phyloP scores from a whole-genome alignment of 2,888 invertebrate genomes.

The Geotrupes spiniger region DNA sequence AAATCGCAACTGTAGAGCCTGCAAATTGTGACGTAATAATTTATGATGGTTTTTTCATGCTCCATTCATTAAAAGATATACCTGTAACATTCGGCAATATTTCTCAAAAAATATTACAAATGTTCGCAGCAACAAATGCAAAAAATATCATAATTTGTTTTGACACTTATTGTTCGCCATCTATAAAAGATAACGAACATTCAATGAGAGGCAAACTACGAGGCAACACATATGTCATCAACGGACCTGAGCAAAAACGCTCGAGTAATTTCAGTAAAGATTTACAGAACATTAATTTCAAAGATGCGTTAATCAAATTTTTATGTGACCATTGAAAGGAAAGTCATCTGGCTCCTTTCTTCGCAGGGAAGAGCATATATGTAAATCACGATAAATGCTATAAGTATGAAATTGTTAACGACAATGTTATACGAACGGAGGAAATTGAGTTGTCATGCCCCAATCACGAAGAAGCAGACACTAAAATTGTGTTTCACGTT shows the following conservation, averaged over 20 bases:
- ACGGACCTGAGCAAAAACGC: slow-evolving; percentile 23
- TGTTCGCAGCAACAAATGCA: slow-evolving; percentile 22
- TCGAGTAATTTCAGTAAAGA: slow-evolving; percentile 27
- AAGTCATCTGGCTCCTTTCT: slow-evolving; percentile 24
- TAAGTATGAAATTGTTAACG: slow-evolving; percentile 30
- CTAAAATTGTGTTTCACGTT: slow-evolving; percentile 6
- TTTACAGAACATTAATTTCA: slow-evolving; percentile 28
- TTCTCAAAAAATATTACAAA: slow-evolving; percentile 28
- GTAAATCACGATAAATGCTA: slow-evolving; percentile 22
- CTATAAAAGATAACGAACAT: slow-evolving; percentile 26
- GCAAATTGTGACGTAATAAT: slow-evolving; percentile 2
- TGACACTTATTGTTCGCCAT: slow-evolving; percentile 27
- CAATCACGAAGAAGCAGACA: slow-evolving; percentile 12
- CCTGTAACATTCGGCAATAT: slow-evolving; percentile 27
- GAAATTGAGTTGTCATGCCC: slow-evolving; percentile 18
- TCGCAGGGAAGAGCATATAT: slow-evolving; percentile 24
- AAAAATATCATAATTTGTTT: slow-evolving; percentile 29
- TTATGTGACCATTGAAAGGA: slow-evolving; percentile 28
- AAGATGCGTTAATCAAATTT: slow-evolving; percentile 30
- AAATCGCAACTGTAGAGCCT: neutral
- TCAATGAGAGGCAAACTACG: neutral
- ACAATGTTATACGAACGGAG: slow-evolving; percentile 11
- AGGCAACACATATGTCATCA: slow-evolving; percentile 17
- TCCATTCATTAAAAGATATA: slow-evolving; percentile 31
- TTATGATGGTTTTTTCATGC: slow-evolving; percentile 32